phyloP scores from a whole-genome alignment of 1,140 invertebrate genomes.

The Bombus picipes region DNA sequence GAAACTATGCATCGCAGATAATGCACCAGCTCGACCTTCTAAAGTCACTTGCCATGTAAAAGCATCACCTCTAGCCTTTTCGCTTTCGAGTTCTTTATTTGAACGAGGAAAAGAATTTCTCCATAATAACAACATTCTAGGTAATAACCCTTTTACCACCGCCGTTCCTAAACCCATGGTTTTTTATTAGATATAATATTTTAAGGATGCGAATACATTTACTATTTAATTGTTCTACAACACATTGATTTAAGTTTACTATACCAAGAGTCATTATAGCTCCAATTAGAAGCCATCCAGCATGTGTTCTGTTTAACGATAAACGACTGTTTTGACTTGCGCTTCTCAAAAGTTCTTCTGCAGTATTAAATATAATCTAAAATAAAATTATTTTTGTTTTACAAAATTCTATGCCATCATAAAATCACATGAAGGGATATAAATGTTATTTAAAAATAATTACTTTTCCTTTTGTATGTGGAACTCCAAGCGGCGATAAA shows the following conservation, averaged over 20 bases:
- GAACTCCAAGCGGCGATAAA: constrained; percentile 96
- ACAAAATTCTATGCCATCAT: not conserved
- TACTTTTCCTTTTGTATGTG: constrained; percentile 97
- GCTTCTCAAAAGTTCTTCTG: constrained; percentile 97
- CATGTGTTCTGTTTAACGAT: constrained; percentile 96
- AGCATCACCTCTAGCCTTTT: constrained; percentile 98
- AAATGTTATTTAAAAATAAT: constrained; percentile 32
- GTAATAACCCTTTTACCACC: constrained; percentile 94
- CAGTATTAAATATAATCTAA: constrained; percentile 96
- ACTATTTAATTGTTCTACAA: constrained; percentile 24
- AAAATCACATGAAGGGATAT: not conserved
- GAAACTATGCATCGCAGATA: constrained; percentile 97
- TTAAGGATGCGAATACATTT: not conserved
- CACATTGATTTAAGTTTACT: constrained; percentile 3
- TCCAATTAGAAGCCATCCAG: constrained; percentile 98
- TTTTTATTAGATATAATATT: constrained; percentile 46
- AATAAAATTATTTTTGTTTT: constrained; percentile 6
- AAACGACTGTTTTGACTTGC: constrained; percentile 98
- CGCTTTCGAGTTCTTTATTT: constrained; percentile 97
- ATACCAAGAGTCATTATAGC: constrained; percentile 97
- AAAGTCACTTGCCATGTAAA: constrained; percentile 99
- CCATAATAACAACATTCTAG: constrained; percentile 97
- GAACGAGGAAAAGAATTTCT: constrained; percentile 98
- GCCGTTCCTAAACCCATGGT: constrained; percentile 86
- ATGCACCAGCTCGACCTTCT: constrained; percentile 96